Evolutionary conservation across 2,113 vertebrate genomes (phyloP), one percentile per base, ranked within the genome.

Genomic region (Ammodytes marinus): DNA sequence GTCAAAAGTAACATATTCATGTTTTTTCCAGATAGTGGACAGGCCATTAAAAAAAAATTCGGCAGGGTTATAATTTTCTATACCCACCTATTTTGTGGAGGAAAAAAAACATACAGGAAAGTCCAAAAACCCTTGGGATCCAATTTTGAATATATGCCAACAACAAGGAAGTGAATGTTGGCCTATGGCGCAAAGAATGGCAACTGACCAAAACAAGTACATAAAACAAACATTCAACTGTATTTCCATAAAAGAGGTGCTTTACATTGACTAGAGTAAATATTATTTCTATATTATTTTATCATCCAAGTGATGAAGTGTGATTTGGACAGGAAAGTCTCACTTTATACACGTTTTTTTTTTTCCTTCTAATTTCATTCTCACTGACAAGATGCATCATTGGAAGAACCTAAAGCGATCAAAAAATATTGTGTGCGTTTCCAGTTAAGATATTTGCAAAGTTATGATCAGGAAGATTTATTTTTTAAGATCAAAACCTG

Each of bases 141-240:
- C 61, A 58, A 79, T 85, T 83, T 91, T 94, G 93, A 93, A 86
- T 77, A 66, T 35, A 69, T 64, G 94, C 94, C 94, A 95, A 93
- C 85, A 94, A 91, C 88, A 92, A 94, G 94, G 93, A 95, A 95
- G 94, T 93, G 84, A 93, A 92, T 94, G 93, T 93, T 93, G 85
- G 85, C 63, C 85, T 80, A 80, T 73, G 82, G 90, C 93, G 91
- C 78, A 94, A 94, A 93, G 91, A 93, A 94, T 90, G 93, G 92
- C 93, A 95, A 85, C 86, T 88, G 76, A 95, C 93, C 93, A 94
- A 94, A 86, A 91, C 86, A 92, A 94, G 89, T 91, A 91, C 80
- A 90, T 83, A 87, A 93, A 91, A 93, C 91, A 94, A 94, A 94
- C 90, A 93, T 88, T 82, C 19, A 11, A 45, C 85, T 90, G 85